Conservation (phyloP, 2,113 vertebrate genomes). For the Epinephelus cyanopodus region DNA sequence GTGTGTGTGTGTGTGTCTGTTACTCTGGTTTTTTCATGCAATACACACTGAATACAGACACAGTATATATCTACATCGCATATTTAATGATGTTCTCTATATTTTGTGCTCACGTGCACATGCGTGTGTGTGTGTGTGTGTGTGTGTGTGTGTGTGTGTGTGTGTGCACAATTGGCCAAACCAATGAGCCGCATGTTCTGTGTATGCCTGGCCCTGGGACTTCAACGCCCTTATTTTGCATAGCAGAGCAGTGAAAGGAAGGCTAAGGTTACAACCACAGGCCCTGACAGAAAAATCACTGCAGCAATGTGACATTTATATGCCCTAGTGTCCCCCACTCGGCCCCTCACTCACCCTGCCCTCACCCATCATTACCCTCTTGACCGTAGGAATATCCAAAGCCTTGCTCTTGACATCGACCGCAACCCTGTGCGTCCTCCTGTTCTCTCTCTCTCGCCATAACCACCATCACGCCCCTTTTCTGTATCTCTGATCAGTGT, state of each 20-base stretch:
- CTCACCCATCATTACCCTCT: conserved; percentile 67
- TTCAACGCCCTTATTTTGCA: conserved; percentile 66
- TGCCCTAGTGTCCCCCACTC: conserved; percentile 59
- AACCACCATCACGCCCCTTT: conserved; percentile 26
- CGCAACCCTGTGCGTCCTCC: conserved; percentile 27
- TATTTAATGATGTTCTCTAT: conserved; percentile 7
- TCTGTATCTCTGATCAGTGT: conserved; percentile 28
- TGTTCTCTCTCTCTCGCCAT: conserved; percentile 16
- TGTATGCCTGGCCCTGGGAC: conserved; percentile 49
- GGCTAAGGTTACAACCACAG: conserved; percentile 77
- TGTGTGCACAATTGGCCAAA: conserved; percentile 26
- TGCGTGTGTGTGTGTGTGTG: conserved; percentile 18
- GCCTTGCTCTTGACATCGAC: conserved; percentile 41
- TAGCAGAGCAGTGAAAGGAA: conserved; percentile 69
- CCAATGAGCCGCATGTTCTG: conserved; percentile 60
- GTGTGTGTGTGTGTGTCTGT: not conserved
- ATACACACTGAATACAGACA: not conserved
- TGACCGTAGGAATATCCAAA: conserved; percentile 57
- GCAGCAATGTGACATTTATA: conserved; percentile 70
- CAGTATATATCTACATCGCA: not conserved
- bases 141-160: conserved; percentile 4
- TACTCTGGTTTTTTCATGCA: conserved; percentile 9
- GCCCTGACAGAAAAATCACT: conserved; percentile 68
- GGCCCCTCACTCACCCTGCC: conserved; percentile 40
- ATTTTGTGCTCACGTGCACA: conserved; percentile 17